Evolutionary conservation across 2,113 vertebrate genomes (phyloP).

Genomic region (Ptyas mucosa): DNA sequence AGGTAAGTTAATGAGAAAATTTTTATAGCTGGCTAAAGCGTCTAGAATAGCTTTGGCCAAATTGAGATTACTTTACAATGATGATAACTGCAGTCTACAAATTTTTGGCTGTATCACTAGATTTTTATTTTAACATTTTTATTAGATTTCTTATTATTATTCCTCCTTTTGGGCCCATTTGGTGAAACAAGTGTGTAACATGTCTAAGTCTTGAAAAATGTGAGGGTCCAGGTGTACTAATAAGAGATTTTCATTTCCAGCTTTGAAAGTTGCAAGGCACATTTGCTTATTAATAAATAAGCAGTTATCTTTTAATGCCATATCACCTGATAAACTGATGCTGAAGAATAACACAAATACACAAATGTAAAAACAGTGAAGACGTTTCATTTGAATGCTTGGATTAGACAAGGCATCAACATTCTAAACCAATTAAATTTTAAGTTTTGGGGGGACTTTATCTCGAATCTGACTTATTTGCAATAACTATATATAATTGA

Average conservation of each 20-base stretch:
- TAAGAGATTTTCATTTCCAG: background rate
- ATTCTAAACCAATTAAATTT: background rate
- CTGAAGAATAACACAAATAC: background rate
- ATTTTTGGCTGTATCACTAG: background rate
- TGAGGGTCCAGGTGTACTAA: background rate
- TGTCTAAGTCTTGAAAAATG: background rate
- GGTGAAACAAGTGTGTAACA: background rate
- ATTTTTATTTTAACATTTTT: background rate
- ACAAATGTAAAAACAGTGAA: background rate
- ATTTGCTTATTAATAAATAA: background rate
- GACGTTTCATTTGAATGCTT: background rate
- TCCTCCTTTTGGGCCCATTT: background rate
- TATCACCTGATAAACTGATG: background rate
- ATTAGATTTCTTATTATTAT: background rate
- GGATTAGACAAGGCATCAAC: background rate
- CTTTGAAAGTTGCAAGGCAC: background rate
- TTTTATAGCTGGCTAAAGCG: background rate
- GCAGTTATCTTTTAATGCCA: background rate
- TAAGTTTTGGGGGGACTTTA: background rate
- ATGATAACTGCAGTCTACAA: background rate
- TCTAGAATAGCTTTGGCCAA: background rate
- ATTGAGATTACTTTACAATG: background rate
- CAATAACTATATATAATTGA: background rate
- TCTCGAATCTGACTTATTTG: background rate
- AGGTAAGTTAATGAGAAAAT: background rate